Conservation (phyloP, 2,113 vertebrate species). For the Clarias gariepinus region DNA sequence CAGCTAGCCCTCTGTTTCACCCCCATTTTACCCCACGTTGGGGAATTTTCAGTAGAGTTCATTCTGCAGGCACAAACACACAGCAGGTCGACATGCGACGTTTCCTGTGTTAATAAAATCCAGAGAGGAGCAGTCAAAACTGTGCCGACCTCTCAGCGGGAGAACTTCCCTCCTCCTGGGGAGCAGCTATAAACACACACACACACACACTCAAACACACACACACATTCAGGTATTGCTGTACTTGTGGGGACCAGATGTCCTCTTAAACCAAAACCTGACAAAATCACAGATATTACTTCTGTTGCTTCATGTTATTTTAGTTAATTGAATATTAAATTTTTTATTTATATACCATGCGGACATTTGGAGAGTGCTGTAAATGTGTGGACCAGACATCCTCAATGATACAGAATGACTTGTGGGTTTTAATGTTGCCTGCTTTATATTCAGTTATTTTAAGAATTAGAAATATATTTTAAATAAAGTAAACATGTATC, state of each 20-base stretch:
- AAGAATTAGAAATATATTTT: background rate
- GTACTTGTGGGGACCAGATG: background rate
- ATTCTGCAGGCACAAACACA: constrained; percentile 62
- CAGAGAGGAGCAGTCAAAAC: constrained; percentile 52
- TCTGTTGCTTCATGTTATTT: background rate
- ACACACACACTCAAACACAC: background rate
- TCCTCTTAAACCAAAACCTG: background rate
- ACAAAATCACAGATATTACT: background rate
- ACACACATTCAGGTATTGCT: background rate
- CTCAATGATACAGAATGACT: background rate
- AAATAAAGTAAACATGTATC: background rate
- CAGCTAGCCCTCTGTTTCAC: constrained; percentile 15
- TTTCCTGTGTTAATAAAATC: constrained; percentile 69
- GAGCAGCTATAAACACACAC: constrained; percentile 25
- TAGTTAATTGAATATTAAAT: background rate
- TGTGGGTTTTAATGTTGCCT: background rate
- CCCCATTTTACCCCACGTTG: background rate
- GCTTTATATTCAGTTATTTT: background rate
- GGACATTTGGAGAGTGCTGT: background rate
- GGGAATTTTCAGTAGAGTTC: constrained; percentile 37
- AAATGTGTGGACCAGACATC: background rate
- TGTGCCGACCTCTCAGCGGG: constrained; percentile 42
- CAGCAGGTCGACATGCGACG: constrained; percentile 63
- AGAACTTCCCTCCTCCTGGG: constrained; percentile 51
- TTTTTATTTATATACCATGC: background rate